Evolutionary conservation across 2,888 invertebrate genomes (phyloP), one percentile per base, ranked within the genome.

Genomic region (Rhingia rostrata): DNA sequence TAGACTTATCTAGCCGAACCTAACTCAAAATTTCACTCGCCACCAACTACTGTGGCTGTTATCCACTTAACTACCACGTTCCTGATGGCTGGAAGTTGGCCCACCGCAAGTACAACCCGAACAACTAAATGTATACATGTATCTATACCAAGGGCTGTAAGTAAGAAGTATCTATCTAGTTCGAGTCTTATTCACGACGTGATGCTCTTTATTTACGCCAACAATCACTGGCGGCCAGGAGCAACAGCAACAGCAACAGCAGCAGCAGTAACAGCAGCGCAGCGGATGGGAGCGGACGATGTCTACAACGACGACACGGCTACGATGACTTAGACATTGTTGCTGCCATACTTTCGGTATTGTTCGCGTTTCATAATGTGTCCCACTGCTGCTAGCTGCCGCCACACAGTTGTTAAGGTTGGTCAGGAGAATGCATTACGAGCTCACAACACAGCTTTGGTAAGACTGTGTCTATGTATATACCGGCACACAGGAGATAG

Each of bases 141-240:
- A 73, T 51, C 58, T 39, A 7, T 49, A 30, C 49, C 9, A 75
- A 81, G 67, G 72, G 73, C 79, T 67, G 49, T 61, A 77, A 82
- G 77, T 82, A 82, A 82, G 78, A 72, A 73, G 79, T 79, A 83
- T 73, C 79, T 75, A 84, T 80, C 83, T 74, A 74, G 83, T 79
- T 75, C 64, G 80, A 69, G 70, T 66, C 54, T 75, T 75, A 84
- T 84, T 80, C 80, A 84, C 74, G 84, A 84, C 74, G 74, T 80
- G 84, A 80, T 84, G 84, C 84, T 84, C 84, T 84, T 80, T 75
- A 84, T 84, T 84, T 84, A 84, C 80, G 84, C 75, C 84, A 84
- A 84, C 74, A 80, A 84, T 75, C 80, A 64, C 69, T 84, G 69
- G 64, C 53, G 51, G 51, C 30, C n/a, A 39, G 63, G 51, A 73